These are phyloP conservation scores for Aptenodytes forsteri DNA, from an alignment of 2,113 vertebrate species.

Conservation along the genomic window DNA sequence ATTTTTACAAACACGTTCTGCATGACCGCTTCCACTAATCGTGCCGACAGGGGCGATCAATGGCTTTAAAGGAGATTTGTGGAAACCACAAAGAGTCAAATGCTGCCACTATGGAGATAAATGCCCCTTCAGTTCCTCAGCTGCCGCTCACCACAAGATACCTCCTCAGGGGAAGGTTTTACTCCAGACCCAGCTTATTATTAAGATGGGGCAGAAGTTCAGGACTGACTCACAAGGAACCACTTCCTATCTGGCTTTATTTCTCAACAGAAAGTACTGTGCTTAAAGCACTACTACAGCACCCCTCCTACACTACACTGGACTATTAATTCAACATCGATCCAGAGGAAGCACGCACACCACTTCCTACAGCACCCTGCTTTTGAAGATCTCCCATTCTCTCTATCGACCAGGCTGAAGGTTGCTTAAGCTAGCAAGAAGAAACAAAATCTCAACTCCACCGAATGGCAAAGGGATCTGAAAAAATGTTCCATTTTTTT, in stretches of 20 bases:
- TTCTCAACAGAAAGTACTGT: neutral
- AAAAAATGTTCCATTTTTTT: neutral
- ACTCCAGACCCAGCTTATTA: constrained; percentile 67
- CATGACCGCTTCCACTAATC: constrained; percentile 75
- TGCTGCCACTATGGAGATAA: constrained; percentile 79
- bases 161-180: constrained; percentile 73
- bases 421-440: constrained; percentile 10
- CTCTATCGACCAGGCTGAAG: neutral
- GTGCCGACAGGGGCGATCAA: constrained; percentile 72
- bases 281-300: neutral
- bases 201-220: constrained; percentile 58
- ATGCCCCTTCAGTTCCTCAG: constrained; percentile 74
- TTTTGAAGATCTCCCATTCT: constrained; percentile 19
- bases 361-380: constrained; percentile 2
- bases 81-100: constrained; percentile 80
- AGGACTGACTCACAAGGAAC: constrained; percentile 20
- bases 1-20: constrained; percentile 75
- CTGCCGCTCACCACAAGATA: constrained; percentile 73
- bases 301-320: neutral
- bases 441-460: neutral
- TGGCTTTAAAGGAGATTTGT: constrained; percentile 83
- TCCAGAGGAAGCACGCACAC: neutral
- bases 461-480: neutral
- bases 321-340: constrained; percentile 16
- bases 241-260: constrained; percentile 34